A percentile compares a stretch with the other conserved stretches of the same genome.
phyloP scores from a whole-genome alignment of 2,113 vertebrate genomes.

The Thalassarche chlororhynchos region DNA sequence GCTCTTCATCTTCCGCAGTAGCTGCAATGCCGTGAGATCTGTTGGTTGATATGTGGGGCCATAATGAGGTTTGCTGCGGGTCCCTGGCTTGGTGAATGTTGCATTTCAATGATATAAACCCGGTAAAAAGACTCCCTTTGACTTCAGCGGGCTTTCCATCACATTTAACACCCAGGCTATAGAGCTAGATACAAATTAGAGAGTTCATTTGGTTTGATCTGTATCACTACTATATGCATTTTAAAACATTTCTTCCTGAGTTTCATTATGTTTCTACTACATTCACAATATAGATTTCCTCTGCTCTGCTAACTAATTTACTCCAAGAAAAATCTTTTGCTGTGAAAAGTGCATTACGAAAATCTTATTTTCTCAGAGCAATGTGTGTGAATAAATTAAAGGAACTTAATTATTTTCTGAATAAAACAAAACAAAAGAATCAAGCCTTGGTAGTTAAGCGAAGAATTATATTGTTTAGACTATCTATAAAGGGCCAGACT shows the following conservation, averaged over 20 bases:
- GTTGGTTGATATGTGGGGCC: neutral
- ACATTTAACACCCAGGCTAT: neutral
- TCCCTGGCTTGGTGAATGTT: slow-evolving; percentile 5
- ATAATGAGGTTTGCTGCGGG: slow-evolving; percentile 26
- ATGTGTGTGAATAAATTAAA: slow-evolving; percentile 48
- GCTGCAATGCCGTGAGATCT: neutral
- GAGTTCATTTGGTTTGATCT: slow-evolving; percentile 45
- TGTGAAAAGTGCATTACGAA: slow-evolving; percentile 38
- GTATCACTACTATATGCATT: slow-evolving; percentile 14
- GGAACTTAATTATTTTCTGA: slow-evolving; percentile 60
- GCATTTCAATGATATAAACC: slow-evolving; percentile 39
- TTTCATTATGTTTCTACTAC: slow-evolving; percentile 40
- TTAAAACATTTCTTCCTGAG: slow-evolving; percentile 23
- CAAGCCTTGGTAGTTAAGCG: neutral
- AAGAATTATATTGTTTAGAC: slow-evolving; percentile 25
- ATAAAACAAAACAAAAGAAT: slow-evolving; percentile 45
- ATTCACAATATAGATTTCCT: slow-evolving; percentile 38
- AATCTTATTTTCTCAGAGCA: slow-evolving; percentile 52
- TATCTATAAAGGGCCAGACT: slow-evolving; percentile 53
- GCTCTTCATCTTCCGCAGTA: neutral
- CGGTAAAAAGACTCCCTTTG: slow-evolving; percentile 28
- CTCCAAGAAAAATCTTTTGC: slow-evolving; percentile 52
- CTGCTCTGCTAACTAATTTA: slow-evolving; percentile 45
- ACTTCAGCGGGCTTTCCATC: slow-evolving; percentile 48
- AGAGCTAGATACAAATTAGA: slow-evolving; percentile 35